Evolutionary conservation across 1,140 invertebrate genomes (phyloP), one percentile per base, ranked within the genome.

Genomic region (Helicorthomorpha holstii): DNA sequence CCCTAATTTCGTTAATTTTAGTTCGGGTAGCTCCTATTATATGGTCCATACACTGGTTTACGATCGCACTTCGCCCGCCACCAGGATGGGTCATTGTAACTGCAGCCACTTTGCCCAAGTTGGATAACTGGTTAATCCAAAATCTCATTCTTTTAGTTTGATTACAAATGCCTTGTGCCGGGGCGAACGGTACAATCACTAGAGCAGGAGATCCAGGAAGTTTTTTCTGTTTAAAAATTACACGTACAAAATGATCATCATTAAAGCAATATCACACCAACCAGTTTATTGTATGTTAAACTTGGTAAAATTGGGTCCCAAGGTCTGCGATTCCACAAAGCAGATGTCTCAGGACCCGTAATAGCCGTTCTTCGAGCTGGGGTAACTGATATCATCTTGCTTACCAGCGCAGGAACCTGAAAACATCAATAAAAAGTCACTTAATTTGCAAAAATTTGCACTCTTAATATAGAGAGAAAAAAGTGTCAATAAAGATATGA

Each of bases 131-230:
- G 16, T 73, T 67, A 52, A 78, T 77, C 82, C 82, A 86, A 57
- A 80, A 81, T 52, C 77, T 72, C 49, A 77, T 69, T 27, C 82
- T 65, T 27, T 77, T 73, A 21, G 76, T 73, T 51, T 64, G 63
- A 54, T 49, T 59, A 48, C 66, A 61, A 47, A 67, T 59, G 29
- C 65, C 58, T 51, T 66, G 61, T 23, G 61, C 66, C 1, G 77
- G 75, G 34, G 73, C 69, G 54, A 74, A 77, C 1, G 83, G 80
- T 16, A 79, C 70, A 24, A 85, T 66, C 34, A 87, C 66, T 46
- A 86, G 68, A 19, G 85, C 69, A 19, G 83, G 78, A 67, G 80
- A 82, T 21, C 80, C 79, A 3, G 80, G 75, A 25, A 87, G 62
- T 61, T 82, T 82, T 58, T 79, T 77, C 75, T 79, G 61, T 12